Evolutionary conservation across 2,888 invertebrate species (phyloP).

Genomic region (Thelaira solivaga): DNA sequence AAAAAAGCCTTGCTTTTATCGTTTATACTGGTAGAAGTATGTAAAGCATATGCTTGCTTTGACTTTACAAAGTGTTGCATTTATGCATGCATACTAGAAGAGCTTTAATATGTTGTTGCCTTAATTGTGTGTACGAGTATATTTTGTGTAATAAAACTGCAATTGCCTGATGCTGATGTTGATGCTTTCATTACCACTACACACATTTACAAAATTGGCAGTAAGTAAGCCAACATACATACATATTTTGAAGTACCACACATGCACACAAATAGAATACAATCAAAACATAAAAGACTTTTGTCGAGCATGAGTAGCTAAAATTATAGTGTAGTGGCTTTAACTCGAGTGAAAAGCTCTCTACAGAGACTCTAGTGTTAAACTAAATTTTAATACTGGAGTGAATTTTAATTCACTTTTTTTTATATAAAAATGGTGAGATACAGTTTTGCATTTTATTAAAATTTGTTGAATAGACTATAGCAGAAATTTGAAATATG

Average conservation of each 20-base stretch:
- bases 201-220: neutral
- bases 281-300: too few species aligned
- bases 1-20: neutral
- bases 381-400: neutral
- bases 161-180: slow-evolving; percentile 15
- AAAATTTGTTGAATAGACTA: too few species aligned
- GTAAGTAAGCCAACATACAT: too few species aligned
- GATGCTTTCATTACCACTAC: slow-evolving; percentile 25
- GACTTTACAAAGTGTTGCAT: slow-evolving; percentile 50
- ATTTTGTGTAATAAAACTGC: slow-evolving; percentile 4
- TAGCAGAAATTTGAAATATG: too few species aligned
- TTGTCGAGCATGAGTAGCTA: slow-evolving; percentile 25
- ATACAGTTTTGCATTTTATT: too few species aligned
- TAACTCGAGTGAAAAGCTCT: slow-evolving; percentile 31
- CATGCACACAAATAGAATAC: too few species aligned
- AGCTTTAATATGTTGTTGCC: neutral
- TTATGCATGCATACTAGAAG: slow-evolving; percentile 18
- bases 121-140: neutral
- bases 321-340: slow-evolving; percentile 43
- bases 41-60: slow-evolving; percentile 45
- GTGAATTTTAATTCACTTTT: neutral
- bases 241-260: too few species aligned
- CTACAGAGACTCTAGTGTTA: neutral
- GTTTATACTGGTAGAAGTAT: neutral
- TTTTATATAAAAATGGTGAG: too few species aligned